phyloP scores from a whole-genome alignment of 2,797 vertebrate species.

The Schizothorax lantsangensis region DNA sequence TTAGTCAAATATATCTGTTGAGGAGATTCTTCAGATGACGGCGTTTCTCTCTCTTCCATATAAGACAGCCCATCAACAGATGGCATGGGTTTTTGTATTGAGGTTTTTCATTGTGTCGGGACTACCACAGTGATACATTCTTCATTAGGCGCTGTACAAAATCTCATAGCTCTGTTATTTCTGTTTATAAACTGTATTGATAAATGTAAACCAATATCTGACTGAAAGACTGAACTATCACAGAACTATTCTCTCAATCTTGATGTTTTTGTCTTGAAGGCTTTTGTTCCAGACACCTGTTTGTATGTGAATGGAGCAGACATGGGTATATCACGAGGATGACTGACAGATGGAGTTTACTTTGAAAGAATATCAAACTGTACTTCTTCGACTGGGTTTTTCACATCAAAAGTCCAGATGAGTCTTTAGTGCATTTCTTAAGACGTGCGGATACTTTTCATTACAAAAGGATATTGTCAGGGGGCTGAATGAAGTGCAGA shows the following conservation, averaged over 20 bases:
- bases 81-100: constrained; percentile 47
- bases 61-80: background rate
- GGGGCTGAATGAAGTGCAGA: constrained; percentile 60
- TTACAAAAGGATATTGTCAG: constrained; percentile 65
- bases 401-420: background rate
- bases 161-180: constrained; percentile 1
- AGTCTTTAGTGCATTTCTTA: background rate
- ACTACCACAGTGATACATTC: constrained; percentile 55
- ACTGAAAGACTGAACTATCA: background rate
- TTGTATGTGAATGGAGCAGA: background rate
- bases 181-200: background rate
- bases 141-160: constrained; percentile 42
- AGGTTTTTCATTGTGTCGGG: constrained; percentile 29
- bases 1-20: background rate
- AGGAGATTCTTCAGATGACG: background rate
- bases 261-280: background rate
- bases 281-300: background rate
- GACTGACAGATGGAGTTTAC: background rate
- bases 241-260: background rate
- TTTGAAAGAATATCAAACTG: constrained; percentile 1
- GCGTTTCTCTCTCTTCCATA: background rate
- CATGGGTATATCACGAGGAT: background rate
- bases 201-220: background rate
- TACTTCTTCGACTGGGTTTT: background rate
- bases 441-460: background rate